phyloP scores from a whole-genome alignment of 2,888 invertebrate genomes.

The Zaprionus bogoriensis region DNA sequence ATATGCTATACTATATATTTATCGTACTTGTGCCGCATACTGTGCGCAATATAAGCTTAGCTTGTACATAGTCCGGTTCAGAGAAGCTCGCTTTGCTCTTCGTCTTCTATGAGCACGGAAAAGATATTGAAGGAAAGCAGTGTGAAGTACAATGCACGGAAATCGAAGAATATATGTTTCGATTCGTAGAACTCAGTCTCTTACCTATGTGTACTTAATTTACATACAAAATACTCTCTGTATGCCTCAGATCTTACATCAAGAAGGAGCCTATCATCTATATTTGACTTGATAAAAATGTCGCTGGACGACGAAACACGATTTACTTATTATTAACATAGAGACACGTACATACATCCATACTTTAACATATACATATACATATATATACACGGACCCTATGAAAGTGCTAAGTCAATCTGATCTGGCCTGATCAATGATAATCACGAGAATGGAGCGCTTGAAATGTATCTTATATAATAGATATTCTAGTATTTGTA shows the following conservation, averaged over 20 bases:
- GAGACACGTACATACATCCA: neutral
- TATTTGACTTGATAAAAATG: conserved; percentile 52
- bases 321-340: conserved; percentile 18
- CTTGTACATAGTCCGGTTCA: conserved; percentile 43
- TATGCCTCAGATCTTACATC: conserved; percentile 10
- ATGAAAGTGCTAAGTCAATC: conserved; percentile 18
- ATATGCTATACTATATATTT: neutral
- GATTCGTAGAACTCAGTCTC: neutral
- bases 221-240: neutral
- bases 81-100: neutral
- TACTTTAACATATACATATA: neutral
- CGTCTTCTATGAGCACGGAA: neutral
- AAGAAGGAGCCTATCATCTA: conserved; percentile 9
- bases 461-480: conserved; percentile 19
- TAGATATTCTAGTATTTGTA: conserved; percentile 16
- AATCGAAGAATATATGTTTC: neutral
- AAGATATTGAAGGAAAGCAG: too few species aligned
- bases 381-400: neutral
- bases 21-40: neutral
- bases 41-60: conserved; percentile 31
- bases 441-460: conserved; percentile 48
- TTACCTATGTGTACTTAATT: conserved; percentile 2
- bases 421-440: conserved; percentile 36
- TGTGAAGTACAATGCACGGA: too few species aligned
- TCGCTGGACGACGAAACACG: conserved; percentile 73